Conservation (phyloP, 1,140 invertebrate species). For the Drosophila willistoni region DNA sequence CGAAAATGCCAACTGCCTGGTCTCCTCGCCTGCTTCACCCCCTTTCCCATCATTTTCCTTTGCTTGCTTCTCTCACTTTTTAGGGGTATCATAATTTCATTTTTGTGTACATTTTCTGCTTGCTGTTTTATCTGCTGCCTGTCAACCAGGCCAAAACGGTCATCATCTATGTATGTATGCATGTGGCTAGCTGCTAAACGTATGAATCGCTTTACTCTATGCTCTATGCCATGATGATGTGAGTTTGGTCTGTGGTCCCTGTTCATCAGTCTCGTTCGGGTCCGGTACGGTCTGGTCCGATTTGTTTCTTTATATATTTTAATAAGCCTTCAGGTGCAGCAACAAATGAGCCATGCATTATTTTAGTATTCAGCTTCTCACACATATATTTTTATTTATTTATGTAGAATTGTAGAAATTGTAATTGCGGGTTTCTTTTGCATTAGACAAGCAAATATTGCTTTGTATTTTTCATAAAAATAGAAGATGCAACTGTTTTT, state of each 20-base stretch:
- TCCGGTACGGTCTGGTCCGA: constrained; percentile 1
- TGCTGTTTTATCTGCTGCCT: constrained; percentile 30
- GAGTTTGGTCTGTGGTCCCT: constrained; percentile 1
- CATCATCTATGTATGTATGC: constrained; percentile 12
- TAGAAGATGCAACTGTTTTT: constrained; percentile 12
- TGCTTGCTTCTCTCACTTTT: not conserved
- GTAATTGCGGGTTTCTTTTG: constrained; percentile 61
- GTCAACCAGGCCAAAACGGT: constrained; percentile 27
- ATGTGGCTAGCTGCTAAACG: constrained; percentile 11
- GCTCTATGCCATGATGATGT: not conserved
- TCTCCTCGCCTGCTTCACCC: constrained; percentile 40
- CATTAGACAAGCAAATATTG: constrained; percentile 10
- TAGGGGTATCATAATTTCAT: constrained; percentile 68
- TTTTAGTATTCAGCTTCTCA: constrained; percentile 39
- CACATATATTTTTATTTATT: constrained; percentile 26
- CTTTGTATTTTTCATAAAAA: not conserved
- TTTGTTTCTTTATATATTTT: constrained; percentile 21
- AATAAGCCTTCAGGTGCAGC: constrained; percentile 79
- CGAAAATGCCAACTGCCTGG: constrained; percentile 66
- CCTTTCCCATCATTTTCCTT: constrained; percentile 17
- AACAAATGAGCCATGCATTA: constrained; percentile 76
- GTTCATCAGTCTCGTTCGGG: not conserved
- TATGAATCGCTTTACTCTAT: constrained; percentile 11
- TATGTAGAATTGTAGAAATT: constrained; percentile 22
- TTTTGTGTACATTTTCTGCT: constrained; percentile 27